phyloP scores from a whole-genome alignment of 2,113 vertebrate species.

The chimpanzee (Pan troglodytes) region NHGRI_mPanTro3-v2.1_pri NC_072421.2:146365001-146365500 shows the following conservation, averaged over 20 bases:
- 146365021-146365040: background rate
- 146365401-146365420: constrained; percentile 62
- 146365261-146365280: constrained; percentile 78
- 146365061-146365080: background rate
- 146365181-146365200: constrained; percentile 65
- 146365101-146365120: background rate
- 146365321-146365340: constrained; percentile 76
- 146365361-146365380: constrained; percentile 42
- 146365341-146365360: constrained; percentile 75
- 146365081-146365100: background rate
- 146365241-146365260: constrained; percentile 80
- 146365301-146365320: constrained; percentile 80
- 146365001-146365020: background rate
- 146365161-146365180: constrained; percentile 68
- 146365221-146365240: constrained; percentile 79
- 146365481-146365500: constrained; percentile 76
- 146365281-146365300: constrained; percentile 73
- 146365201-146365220: constrained; percentile 73
- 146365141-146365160: constrained; percentile 52
- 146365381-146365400: constrained; percentile 66
- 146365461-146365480: constrained; percentile 76
- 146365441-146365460: constrained; percentile 71
- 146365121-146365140: background rate
- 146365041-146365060: background rate
- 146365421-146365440: constrained; percentile 77